Evolutionary conservation across 2,113 vertebrate species (phyloP).

Genomic region (Eublepharis macularius): DNA sequence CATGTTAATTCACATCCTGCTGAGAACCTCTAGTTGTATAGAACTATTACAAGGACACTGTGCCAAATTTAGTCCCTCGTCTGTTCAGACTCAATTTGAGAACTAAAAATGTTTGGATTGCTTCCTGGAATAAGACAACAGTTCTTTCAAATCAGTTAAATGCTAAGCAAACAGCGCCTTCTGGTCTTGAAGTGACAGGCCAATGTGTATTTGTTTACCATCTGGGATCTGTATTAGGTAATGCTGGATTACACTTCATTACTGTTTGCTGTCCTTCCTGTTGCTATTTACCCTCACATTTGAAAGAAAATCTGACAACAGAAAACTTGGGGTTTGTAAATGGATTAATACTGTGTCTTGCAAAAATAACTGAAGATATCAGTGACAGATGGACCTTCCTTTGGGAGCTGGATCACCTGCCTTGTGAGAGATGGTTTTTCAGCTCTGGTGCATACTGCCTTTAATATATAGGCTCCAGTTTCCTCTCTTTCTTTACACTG

Average conservation of each 20-base stretch:
- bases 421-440: constrained; percentile 20
- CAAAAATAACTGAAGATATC: constrained; percentile 51
- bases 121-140: constrained; percentile 31
- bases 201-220: constrained; percentile 26
- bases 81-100: not conserved
- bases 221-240: constrained; percentile 41
- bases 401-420: not conserved
- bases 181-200: constrained; percentile 34
- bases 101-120: constrained; percentile 17
- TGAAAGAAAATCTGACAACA: constrained; percentile 37
- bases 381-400: not conserved
- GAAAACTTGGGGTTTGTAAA: constrained; percentile 42
- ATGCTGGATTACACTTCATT: constrained; percentile 36
- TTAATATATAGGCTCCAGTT: not conserved
- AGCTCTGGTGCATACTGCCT: constrained; percentile 20
- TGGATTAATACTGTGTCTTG: constrained; percentile 37
- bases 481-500: not conserved
- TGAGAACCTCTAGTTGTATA: not conserved
- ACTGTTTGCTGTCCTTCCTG: constrained; percentile 44
- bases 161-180: constrained; percentile 37
- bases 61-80: constrained; percentile 13
- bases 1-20: not conserved
- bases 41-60: not conserved
- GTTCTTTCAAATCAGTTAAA: constrained; percentile 34
- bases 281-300: constrained; percentile 49